Evolutionary conservation across 2,113 vertebrate species (phyloP).

Genomic region (Oostethus manadensis): DNA sequence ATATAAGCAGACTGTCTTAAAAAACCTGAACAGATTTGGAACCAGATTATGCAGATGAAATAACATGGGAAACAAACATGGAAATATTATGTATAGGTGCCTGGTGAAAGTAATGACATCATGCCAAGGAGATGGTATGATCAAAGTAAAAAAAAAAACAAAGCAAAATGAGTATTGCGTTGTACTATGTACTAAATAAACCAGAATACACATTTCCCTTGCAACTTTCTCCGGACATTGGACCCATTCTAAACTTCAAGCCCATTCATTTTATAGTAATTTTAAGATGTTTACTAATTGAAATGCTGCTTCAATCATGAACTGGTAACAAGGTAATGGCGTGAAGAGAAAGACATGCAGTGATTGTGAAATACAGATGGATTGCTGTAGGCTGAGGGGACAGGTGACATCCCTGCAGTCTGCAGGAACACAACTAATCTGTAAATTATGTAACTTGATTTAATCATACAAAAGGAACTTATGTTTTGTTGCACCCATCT

Average conservation of each 20-base stretch:
- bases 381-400: conserved; percentile 64
- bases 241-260: no score
- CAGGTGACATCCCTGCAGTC: conserved; percentile 45
- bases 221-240: no score
- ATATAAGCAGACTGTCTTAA: background rate
- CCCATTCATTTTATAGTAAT: no score
- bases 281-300: no score
- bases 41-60: conserved; percentile 27
- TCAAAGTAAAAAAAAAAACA: no score
- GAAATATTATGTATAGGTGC: background rate
- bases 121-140: no score
- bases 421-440: background rate
- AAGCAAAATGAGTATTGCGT: background rate
- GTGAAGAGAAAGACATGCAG: conserved; percentile 29
- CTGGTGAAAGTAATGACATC: conserved; percentile 9
- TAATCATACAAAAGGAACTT: no score
- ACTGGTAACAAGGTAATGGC: conserved; percentile 13
- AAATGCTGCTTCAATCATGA: background rate
- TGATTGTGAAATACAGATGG: conserved; percentile 45
- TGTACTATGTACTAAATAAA: no score
- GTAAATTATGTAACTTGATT: background rate
- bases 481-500: no score
- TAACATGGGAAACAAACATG: background rate
- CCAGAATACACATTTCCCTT: no score
- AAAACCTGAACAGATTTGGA: conserved; percentile 28